Conservation (phyloP, 2,113 vertebrate genomes). For the Oreocharis arfaki region DNA sequence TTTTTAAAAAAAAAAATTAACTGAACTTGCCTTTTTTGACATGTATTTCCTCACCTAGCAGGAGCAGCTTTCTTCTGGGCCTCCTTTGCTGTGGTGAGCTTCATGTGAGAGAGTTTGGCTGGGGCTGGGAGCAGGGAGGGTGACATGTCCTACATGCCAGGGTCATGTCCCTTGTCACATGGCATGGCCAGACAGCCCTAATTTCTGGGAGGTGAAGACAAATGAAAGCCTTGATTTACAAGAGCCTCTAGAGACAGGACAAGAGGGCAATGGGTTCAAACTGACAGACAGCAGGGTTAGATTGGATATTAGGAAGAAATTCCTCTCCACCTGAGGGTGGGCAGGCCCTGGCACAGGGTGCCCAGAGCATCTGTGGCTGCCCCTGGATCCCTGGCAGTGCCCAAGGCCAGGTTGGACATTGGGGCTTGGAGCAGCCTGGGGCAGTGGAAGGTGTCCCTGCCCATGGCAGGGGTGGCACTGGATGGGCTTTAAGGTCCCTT, state of each 20-base stretch:
- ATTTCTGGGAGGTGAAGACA: neutral
- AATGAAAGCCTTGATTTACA: neutral
- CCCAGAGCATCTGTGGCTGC: neutral
- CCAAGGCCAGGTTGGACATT: neutral
- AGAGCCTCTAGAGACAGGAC: neutral
- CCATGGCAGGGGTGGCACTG: accelerated
- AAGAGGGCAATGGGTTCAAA: neutral
- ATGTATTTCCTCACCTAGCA: neutral
- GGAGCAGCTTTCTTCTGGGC: neutral
- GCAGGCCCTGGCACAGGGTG: accelerated
- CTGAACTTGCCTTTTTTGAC: neutral
- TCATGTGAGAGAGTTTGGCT: accelerated
- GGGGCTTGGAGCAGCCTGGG: neutral
- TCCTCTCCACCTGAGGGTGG: neutral
- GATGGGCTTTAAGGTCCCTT: accelerated
- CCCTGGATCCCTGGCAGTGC: neutral
- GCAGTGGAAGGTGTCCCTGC: neutral
- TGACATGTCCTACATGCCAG: neutral
- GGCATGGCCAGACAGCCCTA: neutral
- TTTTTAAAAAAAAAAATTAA: neutral
- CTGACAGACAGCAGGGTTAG: neutral
- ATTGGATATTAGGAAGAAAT: neutral
- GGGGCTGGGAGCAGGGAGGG: neutral
- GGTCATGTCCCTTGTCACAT: neutral
- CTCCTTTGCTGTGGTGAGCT: neutral